Evolutionary conservation across 2,113 vertebrate species (phyloP), one percentile per base, ranked within the genome.

Genomic region (Macroglossus sobrinus): DNA sequence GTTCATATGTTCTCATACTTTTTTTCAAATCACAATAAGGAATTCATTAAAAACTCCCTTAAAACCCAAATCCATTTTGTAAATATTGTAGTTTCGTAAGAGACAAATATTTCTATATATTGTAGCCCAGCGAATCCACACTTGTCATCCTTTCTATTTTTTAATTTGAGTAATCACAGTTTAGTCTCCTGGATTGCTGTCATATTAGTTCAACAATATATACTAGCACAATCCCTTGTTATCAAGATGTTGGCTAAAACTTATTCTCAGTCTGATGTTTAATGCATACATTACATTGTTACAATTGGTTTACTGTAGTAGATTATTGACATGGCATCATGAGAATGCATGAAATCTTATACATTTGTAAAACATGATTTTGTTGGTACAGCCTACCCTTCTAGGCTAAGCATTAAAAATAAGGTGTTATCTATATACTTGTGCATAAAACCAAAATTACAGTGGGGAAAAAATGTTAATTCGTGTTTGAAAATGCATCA

Each of bases 391-490:
- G 72, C 91, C 26, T 93, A n/a, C 63, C 71, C 22, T 91, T 90
- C 55, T 43, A 72, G 45, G 40, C 26, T 86, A 80, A 84, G n/a
- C n/a, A 66, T 96, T 89, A 84, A 64, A 94, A 95, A 91, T 68
- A 81, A 45, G 24, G n/a, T 84, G 22, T 38, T 89, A 38, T 18
- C n/a, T 91, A 16, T 69, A n/a, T 92, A 35, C 40, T 87, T 96
- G 80, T 84, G 76, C 22, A 85, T 93, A 93, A 95, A 96, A 91
- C 28, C 63, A 92, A 69, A 86, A 90, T 88, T 89, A 89, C 19
- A 82, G 22, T n/a, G 11, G 59, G 57, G 24, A 47, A 84, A 91
- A 64, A 19, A 19, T 22, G 35, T 90, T 7, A 75, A 61, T 95
- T 93, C 28, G 47, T 91, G 19, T 94, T 40, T 74, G 24, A 93